Base-by-base conservation (phyloP, 2,797 vertebrate species). In the Melopsittacus undulatus region DNA sequence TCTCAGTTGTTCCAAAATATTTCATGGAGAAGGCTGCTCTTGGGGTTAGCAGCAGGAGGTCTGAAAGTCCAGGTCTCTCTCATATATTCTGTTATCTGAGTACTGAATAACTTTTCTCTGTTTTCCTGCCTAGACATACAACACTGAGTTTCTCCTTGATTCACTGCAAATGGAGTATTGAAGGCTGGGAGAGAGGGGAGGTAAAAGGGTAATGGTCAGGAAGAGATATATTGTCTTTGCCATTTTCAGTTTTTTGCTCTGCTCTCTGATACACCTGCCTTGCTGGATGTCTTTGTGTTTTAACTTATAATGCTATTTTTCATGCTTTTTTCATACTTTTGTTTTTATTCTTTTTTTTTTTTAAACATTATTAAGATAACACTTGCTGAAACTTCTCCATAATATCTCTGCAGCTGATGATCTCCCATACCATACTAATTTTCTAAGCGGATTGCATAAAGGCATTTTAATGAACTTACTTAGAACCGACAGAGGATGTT, bases 11-110 rank as follows among this genome's bases (percentile, higher is more conserved):
- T 94, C 61, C 80, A 22, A 43, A 27, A 36, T 83, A 34, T 67
- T 92, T 95, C 79, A 74, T 45, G 23, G 51, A 16, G 36, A 74
- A 61, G 85, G 69, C 15, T 52, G 26, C 74, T 95, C 36, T 61
- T 32, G 34, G n/a, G 26, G n/a, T 77, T 78, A 61, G 20, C 26
- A 38, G 66, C 52, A 52, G 52, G 66, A 86, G 24, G 20, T 85
- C 62, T 80, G 76, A 19, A 34, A 7, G 3, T 26, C 16, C 56
- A 59, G 27, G 19, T 85, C 23, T 78, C 36, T 83, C 0, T 0
- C 11, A 54, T 57, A 36, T 62, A 46, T 87, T 92, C 42, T 89
- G n/a, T 74, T 63, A n/a, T 77, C 51, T 40, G 51, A 77, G 24
- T 78, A 57, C 30, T 70, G 62, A 70, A 51, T 63, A 83, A 32